These are phyloP conservation scores for Pseudomyrmex gracilis DNA, from an alignment of 1,140 invertebrate genomes.

Conservation along the genomic window DNA sequence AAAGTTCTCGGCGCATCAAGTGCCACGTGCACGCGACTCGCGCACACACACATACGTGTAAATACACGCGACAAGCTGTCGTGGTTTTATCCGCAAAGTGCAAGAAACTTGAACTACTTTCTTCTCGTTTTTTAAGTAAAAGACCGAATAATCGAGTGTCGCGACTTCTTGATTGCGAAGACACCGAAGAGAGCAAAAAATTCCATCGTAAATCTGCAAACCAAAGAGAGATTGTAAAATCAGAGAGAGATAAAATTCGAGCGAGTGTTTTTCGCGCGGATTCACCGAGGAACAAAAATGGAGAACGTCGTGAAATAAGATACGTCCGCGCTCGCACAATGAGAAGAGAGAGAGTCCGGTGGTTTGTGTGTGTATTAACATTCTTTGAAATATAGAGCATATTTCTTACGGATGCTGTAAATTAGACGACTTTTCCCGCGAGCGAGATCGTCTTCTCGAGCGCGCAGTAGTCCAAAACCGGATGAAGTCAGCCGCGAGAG, in stretches of 20 bases:
- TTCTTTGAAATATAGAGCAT: not conserved
- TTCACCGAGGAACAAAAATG: not conserved
- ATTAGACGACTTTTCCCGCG: not conserved
- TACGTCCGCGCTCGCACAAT: no score
- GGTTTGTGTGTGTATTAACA: not conserved
- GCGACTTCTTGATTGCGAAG: no score
- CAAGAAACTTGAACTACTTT: no score
- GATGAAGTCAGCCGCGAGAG: constrained; percentile 5
- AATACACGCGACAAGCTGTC: no score
- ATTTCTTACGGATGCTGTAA: not conserved
- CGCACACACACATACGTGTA: no score
- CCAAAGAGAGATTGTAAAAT: not conserved
- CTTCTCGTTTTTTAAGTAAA: no score
- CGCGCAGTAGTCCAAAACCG: constrained; percentile 44
- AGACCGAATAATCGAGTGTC: no score
- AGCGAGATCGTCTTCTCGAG: not conserved
- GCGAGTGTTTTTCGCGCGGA: not conserved
- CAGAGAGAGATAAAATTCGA: not conserved
- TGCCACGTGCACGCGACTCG: not conserved
- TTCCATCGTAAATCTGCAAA: not conserved
- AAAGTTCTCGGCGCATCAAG: not conserved
- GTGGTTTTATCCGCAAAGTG: no score
- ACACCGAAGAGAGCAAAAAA: not conserved
- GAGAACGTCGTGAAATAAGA: no score
- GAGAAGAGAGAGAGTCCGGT: no score